A percentile compares a stretch with the other conserved stretches of the same genome.
Conservation (phyloP, 1,140 invertebrate species). For the Drosophila yakuba region DNA sequence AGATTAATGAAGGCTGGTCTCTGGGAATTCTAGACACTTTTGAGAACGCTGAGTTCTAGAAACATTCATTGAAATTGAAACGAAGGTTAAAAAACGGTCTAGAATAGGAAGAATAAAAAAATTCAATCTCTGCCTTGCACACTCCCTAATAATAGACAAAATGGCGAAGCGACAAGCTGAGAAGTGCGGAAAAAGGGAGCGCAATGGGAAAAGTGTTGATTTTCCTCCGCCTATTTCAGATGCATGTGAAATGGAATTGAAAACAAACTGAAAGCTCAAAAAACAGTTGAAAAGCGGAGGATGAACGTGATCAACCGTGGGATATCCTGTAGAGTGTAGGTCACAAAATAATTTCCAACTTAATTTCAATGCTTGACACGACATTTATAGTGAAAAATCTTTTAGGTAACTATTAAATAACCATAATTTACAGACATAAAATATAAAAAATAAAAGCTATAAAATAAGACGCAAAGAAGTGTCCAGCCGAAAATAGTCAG, state of each 20-base stretch:
- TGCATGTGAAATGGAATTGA: conserved; percentile 53
- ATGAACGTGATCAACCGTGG: neutral
- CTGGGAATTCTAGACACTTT: neutral
- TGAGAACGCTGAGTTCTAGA: neutral
- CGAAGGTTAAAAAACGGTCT: conserved; percentile 7
- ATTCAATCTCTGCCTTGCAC: conserved; percentile 40
- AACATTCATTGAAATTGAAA: conserved; percentile 54
- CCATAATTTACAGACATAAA: no score
- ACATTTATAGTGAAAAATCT: no score
- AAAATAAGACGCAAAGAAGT: no score
- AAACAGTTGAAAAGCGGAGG: neutral
- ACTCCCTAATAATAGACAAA: conserved; percentile 51
- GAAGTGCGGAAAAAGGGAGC: conserved; percentile 3
- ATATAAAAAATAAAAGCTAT: no score
- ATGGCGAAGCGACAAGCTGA: conserved; percentile 38
- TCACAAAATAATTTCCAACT: no score
- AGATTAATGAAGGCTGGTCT: neutral
- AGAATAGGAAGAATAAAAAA: neutral
- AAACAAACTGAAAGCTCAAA: conserved; percentile 37
- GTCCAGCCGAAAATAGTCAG: no score
- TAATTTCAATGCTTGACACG: no score
- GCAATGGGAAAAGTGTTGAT: conserved; percentile 30
- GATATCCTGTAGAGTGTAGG: neutral
- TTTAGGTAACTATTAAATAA: no score
- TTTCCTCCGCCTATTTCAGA: conserved; percentile 12